Evolutionary conservation across 2,888 invertebrate species (phyloP), one percentile per base, ranked within the genome.

Genomic region (Hecatera dysodea): DNA sequence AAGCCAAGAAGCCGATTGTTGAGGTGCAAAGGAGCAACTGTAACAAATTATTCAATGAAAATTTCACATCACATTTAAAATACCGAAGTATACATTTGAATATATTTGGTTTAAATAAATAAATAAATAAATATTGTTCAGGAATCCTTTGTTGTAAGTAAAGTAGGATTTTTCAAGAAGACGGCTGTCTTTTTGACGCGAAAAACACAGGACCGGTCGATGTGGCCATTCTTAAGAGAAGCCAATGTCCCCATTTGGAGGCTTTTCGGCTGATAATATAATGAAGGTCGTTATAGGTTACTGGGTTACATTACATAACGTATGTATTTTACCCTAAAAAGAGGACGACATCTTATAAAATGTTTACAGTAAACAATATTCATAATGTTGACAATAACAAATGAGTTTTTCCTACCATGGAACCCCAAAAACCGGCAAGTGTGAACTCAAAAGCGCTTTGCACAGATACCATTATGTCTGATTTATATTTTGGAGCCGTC

Each of bases 401-500:
- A 79, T 81, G 78, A 67, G 78, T 67, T 81, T 80, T 65, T 59
- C 78, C 64, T 63, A 11, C 46, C 48, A 52, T 29, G 67, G 71
- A 80, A 50, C 80, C 77, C 73, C 44, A 73, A 74, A 84, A 80
- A 72, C 78, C 52, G 57, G 78, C 73, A 72, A 73, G 73, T 74
- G 79, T 72, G 72, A 71, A 80, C 78, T 86, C 74, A 69, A 80
- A 85, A 83, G 68, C 76, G 75, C 63, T 84, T 83, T 75, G 75
- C 80, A 69, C 61, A 79, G 80, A 86, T 83, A 75, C 77, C 75
- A 83, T 84, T 85, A 85, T 75, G 81, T 75, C 85, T 90, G 91
- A 90, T 92, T 91, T 92, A 91, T 93, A 90, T 89, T 90, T 89
- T 83, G 78, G 74, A 79, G 80, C 87, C 84, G 91, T 90, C 92